These are phyloP conservation scores for Morinoia aosen DNA, from an alignment of 2,888 invertebrate genomes.

Conservation along the genomic window DNA sequence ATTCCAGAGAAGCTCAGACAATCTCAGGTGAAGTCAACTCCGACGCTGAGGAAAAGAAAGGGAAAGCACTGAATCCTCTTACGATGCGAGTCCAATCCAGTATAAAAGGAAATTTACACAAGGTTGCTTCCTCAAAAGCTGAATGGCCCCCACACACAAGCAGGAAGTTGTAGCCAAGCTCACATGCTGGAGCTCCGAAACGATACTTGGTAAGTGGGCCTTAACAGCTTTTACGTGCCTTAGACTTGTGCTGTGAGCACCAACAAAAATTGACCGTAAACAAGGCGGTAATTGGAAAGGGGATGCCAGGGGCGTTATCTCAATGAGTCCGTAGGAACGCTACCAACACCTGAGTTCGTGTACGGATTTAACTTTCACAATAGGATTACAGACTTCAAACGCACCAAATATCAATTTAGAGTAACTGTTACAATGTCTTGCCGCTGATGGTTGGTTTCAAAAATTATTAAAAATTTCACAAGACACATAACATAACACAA, in stretches of 20 bases:
- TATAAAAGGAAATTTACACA: constrained; percentile 12
- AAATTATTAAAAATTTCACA: neutral
- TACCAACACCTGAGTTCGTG: constrained; percentile 35
- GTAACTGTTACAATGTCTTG: neutral
- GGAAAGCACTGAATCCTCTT: constrained; percentile 12
- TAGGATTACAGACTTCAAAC: neutral
- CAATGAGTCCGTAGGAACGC: constrained; percentile 19
- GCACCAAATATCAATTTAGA: neutral
- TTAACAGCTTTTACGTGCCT: constrained; percentile 53
- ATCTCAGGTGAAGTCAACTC: constrained; percentile 4
- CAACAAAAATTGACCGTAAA: constrained; percentile 49
- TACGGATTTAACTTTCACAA: neutral
- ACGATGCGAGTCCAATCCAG: neutral
- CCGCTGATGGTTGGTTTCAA: neutral
- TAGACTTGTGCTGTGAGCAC: constrained; percentile 38
- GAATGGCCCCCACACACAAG: neutral
- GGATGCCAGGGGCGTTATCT: constrained; percentile 39
- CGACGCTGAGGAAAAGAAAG: neutral
- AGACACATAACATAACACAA: neutral
- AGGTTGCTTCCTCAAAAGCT: neutral
- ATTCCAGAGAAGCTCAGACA: neutral
- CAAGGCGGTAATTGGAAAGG: constrained; percentile 51
- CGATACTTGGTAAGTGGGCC: constrained; percentile 43
- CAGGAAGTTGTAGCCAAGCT: constrained; percentile 22
- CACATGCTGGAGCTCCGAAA: neutral